Percentiles rank a stretch among this genome's conserved stretches.
Conservation (phyloP, 2,113 vertebrate genomes). For the Centropristis striata region DNA sequence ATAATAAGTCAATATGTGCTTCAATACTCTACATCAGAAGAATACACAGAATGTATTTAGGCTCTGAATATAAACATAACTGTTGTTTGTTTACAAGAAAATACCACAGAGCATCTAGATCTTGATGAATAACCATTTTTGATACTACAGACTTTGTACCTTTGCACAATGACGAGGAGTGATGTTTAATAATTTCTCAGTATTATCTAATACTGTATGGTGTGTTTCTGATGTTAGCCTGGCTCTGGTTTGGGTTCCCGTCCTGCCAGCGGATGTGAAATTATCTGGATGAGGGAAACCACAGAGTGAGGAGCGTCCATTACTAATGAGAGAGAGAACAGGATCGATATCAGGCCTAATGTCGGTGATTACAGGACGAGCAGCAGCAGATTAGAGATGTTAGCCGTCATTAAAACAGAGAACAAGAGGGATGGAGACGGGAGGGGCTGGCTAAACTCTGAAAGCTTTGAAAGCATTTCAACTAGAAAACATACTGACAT, state of each 20-base stretch:
- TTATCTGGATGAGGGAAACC: conserved; percentile 60
- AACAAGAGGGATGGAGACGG: conserved; percentile 10
- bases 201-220: neutral
- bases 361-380: conserved; percentile 65
- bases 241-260: conserved; percentile 19
- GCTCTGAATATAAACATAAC: too few species aligned
- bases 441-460: conserved; percentile 38
- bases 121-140: neutral
- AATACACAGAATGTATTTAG: too few species aligned
- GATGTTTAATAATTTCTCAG: conserved; percentile 6
- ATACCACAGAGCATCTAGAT: neutral
- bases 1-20: too few species aligned
- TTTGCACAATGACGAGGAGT: neutral
- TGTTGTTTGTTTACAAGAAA: conserved; percentile 16
- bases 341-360: conserved; percentile 66
- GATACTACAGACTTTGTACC: neutral
- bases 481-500: conserved; percentile 46
- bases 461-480: conserved; percentile 19
- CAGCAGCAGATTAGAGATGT: conserved; percentile 32
- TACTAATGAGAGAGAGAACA: conserved; percentile 65
- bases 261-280: conserved; percentile 59
- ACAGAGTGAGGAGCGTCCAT: conserved; percentile 63
- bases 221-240: conserved; percentile 18
- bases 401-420: neutral
- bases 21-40: too few species aligned